A percentile compares a stretch with the other conserved stretches of the same genome.
Evolutionary conservation across 2,888 invertebrate species (phyloP).

Genomic region (Augochlorella aurata): DNA sequence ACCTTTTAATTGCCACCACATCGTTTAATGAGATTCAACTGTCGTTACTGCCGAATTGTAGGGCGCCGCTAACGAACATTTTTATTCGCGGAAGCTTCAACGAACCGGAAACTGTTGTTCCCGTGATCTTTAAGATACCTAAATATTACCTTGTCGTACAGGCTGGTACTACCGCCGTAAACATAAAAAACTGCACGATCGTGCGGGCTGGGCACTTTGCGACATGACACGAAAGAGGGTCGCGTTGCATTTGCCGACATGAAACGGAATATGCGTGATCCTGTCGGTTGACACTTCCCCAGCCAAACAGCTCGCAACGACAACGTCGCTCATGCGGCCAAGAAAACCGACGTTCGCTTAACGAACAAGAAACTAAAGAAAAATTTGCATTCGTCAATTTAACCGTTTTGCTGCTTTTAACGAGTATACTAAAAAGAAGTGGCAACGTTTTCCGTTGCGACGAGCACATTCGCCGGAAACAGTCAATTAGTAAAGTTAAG

Average conservation of each 20-base stretch:
- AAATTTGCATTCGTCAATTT: neutral
- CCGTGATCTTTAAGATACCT: neutral
- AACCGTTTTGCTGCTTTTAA: neutral
- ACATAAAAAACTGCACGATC: neutral
- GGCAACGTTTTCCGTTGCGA: no score
- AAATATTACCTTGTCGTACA: neutral
- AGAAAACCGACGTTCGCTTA: neutral
- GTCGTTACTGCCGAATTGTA: neutral
- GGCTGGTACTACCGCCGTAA: neutral
- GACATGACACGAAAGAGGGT: neutral
- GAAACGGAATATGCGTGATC: conserved; percentile 4
- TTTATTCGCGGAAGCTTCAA: neutral
- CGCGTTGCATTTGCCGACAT: conserved; percentile 7
- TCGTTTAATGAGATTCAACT: neutral
- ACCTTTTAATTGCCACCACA: neutral
- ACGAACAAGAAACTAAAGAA: neutral
- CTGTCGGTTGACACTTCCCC: neutral
- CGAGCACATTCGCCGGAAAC: no score
- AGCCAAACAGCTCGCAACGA: neutral
- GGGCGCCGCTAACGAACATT: neutral
- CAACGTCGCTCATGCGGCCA: neutral
- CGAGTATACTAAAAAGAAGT: no score
- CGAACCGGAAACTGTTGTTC: neutral
- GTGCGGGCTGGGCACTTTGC: neutral
- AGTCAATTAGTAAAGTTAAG: no score